Evolutionary conservation across 1,140 invertebrate species (phyloP).

Genomic region (Hycleus cichorii): DNA sequence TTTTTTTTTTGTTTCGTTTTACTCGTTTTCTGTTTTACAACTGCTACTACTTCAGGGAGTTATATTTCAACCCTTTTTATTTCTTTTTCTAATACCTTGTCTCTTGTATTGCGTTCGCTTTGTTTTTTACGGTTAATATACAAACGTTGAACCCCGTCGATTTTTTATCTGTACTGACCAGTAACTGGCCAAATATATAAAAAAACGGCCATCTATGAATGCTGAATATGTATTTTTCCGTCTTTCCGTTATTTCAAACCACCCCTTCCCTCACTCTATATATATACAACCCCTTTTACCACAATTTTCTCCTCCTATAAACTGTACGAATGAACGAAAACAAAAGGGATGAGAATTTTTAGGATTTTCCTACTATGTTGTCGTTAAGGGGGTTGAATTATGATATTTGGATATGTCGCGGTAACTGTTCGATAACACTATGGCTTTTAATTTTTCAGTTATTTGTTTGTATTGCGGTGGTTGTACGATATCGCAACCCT

Average conservation of each 20-base stretch:
- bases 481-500: not conserved
- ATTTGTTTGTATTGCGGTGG: slow-evolving; percentile 7
- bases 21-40: too few relatives aligned
- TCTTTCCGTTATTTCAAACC: slow-evolving; percentile 16
- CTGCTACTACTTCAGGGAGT: too few relatives aligned
- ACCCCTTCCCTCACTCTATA: too few relatives aligned
- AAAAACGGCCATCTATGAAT: not conserved
- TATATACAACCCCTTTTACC: too few relatives aligned
- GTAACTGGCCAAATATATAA: not conserved
- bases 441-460: slow-evolving; percentile 16
- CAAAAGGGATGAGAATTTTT: too few relatives aligned
- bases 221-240: slow-evolving; percentile 23
- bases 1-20: too few relatives aligned
- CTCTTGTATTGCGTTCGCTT: too few relatives aligned
- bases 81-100: too few relatives aligned
- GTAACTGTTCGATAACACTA: slow-evolving; percentile 15
- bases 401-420: slow-evolving; percentile 17
- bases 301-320: too few relatives aligned
- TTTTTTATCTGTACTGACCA: slow-evolving; percentile 20
- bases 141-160: not conserved
- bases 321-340: too few relatives aligned
- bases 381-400: slow-evolving; percentile 19
- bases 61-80: too few relatives aligned
- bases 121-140: too few relatives aligned
- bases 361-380: slow-evolving; percentile 2